Evolutionary conservation across 2,113 vertebrate genomes (phyloP).

Genomic region (Quiscalus mexicanus): DNA sequence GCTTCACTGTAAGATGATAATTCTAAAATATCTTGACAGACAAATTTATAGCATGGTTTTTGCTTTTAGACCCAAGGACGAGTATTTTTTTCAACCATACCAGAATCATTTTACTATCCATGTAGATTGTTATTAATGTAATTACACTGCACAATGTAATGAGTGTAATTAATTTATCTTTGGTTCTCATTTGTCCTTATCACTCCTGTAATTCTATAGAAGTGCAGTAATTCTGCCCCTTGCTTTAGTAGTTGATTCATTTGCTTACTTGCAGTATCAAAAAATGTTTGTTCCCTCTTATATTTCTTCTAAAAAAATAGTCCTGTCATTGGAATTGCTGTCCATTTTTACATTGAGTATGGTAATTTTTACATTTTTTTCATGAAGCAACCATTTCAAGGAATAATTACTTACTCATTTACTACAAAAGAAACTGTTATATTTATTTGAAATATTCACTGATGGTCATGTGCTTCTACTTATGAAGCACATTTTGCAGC

Average conservation of each 20-base stretch:
- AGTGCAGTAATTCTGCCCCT: background rate
- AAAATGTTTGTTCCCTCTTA: background rate
- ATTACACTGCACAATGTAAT: background rate
- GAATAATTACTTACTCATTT: background rate
- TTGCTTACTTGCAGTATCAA: background rate
- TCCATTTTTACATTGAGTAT: background rate
- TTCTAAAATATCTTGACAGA: background rate
- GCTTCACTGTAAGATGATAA: background rate
- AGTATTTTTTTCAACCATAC: background rate
- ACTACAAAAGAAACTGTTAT: background rate
- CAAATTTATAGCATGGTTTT: background rate
- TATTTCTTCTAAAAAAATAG: background rate
- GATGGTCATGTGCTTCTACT: background rate
- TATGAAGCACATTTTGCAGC: background rate
- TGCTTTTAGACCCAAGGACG: background rate
- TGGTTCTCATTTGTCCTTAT: background rate
- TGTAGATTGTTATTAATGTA: background rate
- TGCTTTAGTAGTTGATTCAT: background rate
- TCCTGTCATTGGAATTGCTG: background rate
- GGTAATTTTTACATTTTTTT: background rate
- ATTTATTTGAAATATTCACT: background rate
- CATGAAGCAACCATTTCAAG: background rate
- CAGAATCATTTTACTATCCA: background rate
- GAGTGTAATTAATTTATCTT: background rate
- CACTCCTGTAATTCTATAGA: background rate